These are phyloP conservation scores for Lepidochitona cinerea DNA, from an alignment of 2,888 invertebrate genomes.

Conservation along the genomic window DNA sequence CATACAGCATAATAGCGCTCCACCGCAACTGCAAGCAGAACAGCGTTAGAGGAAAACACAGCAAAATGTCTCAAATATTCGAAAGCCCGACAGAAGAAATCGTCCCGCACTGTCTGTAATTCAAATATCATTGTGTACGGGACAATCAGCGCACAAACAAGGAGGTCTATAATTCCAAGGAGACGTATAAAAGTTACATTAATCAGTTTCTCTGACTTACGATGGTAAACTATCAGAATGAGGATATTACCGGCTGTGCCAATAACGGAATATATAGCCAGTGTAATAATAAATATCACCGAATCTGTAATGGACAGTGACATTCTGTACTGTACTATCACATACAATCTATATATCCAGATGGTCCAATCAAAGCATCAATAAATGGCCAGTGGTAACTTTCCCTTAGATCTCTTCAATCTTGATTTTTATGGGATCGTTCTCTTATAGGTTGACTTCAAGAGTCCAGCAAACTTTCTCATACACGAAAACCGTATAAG, in stretches of 20 bases:
- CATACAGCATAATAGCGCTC: slow-evolving; percentile 56
- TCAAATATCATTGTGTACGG: slow-evolving; percentile 54
- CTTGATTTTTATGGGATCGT: no score
- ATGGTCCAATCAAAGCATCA: no score
- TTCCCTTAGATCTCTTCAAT: no score
- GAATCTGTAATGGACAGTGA: slow-evolving; percentile 23
- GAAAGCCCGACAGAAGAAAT: slow-evolving; percentile 42
- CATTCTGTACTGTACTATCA: no score
- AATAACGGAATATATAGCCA: slow-evolving; percentile 36
- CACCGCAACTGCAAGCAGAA: slow-evolving; percentile 48
- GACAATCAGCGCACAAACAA: slow-evolving; percentile 47
- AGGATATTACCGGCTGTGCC: slow-evolving; percentile 51
- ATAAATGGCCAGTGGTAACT: no score
- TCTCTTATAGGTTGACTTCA: no score
- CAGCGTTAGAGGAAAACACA: slow-evolving; percentile 41
- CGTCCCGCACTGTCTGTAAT: slow-evolving; percentile 44
- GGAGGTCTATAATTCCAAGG: slow-evolving; percentile 47
- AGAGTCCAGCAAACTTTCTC: no score
- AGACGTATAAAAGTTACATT: slow-evolving; percentile 54
- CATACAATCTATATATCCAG: no score
- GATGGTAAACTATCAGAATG: slow-evolving; percentile 46
- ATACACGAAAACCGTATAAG: no score
- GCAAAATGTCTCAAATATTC: slow-evolving; percentile 49
- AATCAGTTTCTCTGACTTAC: slow-evolving; percentile 35
- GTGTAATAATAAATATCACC: slow-evolving; percentile 31